phyloP scores from a whole-genome alignment of 1,140 invertebrate genomes.

The Bombus confusus region DNA sequence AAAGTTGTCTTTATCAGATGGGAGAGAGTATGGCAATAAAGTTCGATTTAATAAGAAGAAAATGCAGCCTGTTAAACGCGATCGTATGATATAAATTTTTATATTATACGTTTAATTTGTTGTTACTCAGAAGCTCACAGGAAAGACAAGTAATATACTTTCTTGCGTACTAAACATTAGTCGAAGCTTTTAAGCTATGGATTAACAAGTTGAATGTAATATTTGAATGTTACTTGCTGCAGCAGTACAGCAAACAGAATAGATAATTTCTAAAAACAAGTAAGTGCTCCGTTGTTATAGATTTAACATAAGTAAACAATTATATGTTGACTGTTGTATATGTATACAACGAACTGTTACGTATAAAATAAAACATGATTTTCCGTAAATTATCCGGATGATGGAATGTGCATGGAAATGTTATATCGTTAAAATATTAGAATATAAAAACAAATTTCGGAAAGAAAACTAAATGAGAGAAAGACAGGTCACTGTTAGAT shows the following conservation, averaged over 20 bases:
- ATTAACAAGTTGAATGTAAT: background rate
- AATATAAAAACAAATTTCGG: no score
- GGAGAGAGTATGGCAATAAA: conserved; percentile 23
- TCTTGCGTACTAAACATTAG: background rate
- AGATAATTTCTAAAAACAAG: background rate
- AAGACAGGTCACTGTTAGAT: no score
- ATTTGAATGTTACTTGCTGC: no score
- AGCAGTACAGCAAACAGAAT: background rate
- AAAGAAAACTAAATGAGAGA: no score
- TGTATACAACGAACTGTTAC: background rate
- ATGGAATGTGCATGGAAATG: background rate
- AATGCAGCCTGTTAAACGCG: background rate
- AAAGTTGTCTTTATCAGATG: conserved; percentile 43
- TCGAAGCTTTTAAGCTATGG: background rate
- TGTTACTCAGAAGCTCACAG: background rate
- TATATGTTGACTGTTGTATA: background rate
- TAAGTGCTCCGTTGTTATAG: background rate
- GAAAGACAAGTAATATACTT: background rate
- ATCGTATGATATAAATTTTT: conserved; percentile 2
- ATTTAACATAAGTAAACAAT: background rate
- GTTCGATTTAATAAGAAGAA: conserved; percentile 1
- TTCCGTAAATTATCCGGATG: background rate
- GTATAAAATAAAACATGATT: conserved; percentile 1
- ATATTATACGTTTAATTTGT: background rate
- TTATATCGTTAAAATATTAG: background rate